Conservation (phyloP, 2,113 vertebrate genomes). For the Micronisus gabar region DNA sequence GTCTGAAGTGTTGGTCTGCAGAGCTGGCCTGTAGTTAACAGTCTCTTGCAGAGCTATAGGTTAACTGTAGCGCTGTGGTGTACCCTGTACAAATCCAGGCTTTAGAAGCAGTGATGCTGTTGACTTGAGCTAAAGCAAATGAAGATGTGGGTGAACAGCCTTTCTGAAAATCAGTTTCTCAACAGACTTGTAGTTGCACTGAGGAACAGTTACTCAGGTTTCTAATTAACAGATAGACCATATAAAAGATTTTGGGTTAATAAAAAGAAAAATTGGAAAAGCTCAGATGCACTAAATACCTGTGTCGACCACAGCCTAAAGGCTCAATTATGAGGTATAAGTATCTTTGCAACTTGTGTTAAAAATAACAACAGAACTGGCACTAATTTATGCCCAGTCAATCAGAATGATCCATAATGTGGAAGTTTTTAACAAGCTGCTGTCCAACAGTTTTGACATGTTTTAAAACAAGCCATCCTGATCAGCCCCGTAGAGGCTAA, state of each 20-base stretch:
- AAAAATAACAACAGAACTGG: not conserved
- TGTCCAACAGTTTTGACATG: not conserved
- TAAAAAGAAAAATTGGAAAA: not conserved
- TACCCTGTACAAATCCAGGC: not conserved
- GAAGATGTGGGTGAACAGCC: not conserved
- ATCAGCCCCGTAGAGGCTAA: not conserved
- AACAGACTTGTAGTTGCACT: not conserved
- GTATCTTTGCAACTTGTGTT: not conserved
- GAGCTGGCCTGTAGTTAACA: not conserved
- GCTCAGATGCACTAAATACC: not conserved
- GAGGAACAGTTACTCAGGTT: not conserved
- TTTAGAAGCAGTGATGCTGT: not conserved
- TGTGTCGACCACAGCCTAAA: not conserved
- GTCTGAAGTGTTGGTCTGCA: not conserved
- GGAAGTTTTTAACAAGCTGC: conserved; percentile 10
- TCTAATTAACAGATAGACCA: not conserved
- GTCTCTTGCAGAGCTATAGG: not conserved
- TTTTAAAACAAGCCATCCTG: conserved; percentile 4
- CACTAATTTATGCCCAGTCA: not conserved
- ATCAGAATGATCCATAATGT: not conserved
- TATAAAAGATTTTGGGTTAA: not conserved
- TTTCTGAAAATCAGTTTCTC: not conserved
- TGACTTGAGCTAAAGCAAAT: not conserved
- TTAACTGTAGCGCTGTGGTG: not conserved
- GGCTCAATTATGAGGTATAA: not conserved